phyloP scores from a whole-genome alignment of 1,140 invertebrate genomes.

The Drosophila neocordata region DNA sequence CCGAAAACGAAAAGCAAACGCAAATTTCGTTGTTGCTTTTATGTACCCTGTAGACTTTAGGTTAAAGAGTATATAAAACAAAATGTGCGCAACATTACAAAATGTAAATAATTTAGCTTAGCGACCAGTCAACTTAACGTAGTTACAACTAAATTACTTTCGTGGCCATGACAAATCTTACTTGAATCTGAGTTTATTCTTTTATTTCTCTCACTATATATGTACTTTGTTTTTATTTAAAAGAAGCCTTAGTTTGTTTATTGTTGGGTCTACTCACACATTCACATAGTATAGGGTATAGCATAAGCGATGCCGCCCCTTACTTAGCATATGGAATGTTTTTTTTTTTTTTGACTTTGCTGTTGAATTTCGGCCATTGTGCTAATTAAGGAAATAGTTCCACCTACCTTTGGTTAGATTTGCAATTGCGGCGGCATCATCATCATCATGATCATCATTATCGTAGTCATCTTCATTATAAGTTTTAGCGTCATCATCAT shows the following conservation, averaged over 20 bases:
- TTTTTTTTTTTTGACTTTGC: slow-evolving; percentile 18
- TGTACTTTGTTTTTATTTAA: neutral
- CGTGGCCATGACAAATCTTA: no score
- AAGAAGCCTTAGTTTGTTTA: neutral
- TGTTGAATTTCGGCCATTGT: slow-evolving; percentile 10
- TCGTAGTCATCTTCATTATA: slow-evolving; percentile 8
- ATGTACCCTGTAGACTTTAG: slow-evolving; percentile 27
- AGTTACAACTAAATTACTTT: no score
- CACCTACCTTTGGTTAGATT: slow-evolving; percentile 61
- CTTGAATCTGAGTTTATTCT: no score
- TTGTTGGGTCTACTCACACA: neutral
- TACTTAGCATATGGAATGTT: neutral
- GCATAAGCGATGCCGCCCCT: neutral
- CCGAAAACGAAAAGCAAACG: slow-evolving; percentile 36
- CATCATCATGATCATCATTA: slow-evolving; percentile 5
- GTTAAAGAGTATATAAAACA: neutral
- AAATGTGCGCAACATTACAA: no score
- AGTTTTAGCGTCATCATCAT: slow-evolving; percentile 3
- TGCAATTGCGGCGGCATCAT: slow-evolving; percentile 31
- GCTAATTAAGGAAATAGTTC: slow-evolving; percentile 42
- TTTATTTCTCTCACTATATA: no score
- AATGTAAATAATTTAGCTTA: no score
- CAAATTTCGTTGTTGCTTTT: slow-evolving; percentile 16
- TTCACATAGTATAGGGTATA: neutral
- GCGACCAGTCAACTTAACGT: no score